These are phyloP conservation scores for Blennius ocellaris DNA, from an alignment of 2,113 vertebrate species.

Conservation along the genomic window DNA sequence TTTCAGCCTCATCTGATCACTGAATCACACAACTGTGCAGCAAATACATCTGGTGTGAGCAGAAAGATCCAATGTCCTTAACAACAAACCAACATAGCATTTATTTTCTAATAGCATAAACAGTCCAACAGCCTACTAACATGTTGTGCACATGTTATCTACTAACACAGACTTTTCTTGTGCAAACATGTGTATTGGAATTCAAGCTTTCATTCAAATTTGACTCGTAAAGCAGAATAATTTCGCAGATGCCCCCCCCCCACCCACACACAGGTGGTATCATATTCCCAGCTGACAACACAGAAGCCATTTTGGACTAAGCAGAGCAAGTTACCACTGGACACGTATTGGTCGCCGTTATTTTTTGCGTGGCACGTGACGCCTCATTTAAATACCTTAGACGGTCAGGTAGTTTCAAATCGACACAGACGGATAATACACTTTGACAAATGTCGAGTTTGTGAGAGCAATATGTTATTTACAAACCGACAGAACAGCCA, in stretches of 20 bases:
- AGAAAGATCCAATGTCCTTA: background rate
- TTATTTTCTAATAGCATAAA: background rate
- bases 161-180: background rate
- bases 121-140: background rate
- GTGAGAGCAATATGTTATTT: slow-evolving; percentile 11
- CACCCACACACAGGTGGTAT: background rate
- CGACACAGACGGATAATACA: background rate
- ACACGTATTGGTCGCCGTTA: background rate
- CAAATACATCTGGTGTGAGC: slow-evolving; percentile 41
- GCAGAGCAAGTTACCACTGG: background rate
- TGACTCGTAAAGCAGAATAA: background rate
- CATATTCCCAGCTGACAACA: background rate
- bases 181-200: background rate
- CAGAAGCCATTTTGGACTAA: background rate
- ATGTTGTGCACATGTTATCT: background rate
- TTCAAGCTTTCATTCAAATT: background rate
- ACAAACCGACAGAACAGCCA: slow-evolving; percentile 22
- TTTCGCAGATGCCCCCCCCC: background rate
- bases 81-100: background rate
- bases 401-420: background rate
- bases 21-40: slow-evolving; percentile 7
- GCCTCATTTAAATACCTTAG: background rate
- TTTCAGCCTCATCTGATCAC: slow-evolving; percentile 1
- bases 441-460: background rate
- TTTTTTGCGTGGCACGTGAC: background rate